phyloP scores from a whole-genome alignment of 2,888 invertebrate genomes.

The Chloroclysta siterata region DNA sequence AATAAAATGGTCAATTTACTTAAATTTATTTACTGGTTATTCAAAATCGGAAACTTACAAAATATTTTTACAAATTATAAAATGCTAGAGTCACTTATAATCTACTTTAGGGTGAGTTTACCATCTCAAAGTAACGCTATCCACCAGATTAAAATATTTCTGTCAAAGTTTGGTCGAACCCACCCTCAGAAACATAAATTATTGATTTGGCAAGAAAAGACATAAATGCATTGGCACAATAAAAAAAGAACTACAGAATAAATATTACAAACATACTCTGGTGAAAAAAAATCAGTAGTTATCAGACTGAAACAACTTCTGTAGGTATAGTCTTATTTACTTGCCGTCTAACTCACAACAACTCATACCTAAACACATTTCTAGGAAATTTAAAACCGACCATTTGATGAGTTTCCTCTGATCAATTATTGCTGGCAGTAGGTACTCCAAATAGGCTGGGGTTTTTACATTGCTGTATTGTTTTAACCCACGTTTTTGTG shows the following conservation, averaged over 20 bases:
- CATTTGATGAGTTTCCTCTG: conserved; percentile 1
- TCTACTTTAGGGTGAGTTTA: conserved; percentile 1
- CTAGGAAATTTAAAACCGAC: not conserved
- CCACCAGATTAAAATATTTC: no score
- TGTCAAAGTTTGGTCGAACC: no score
- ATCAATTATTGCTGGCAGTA: not conserved
- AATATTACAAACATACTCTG: conserved; percentile 14
- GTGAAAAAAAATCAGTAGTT: not conserved
- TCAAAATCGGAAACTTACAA: conserved; percentile 26
- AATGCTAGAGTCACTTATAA: conserved; percentile 36
- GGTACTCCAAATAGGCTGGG: not conserved
- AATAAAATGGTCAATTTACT: conserved; percentile 14
- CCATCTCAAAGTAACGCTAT: no score
- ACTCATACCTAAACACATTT: not conserved
- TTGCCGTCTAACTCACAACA: not conserved
- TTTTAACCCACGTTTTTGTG: not conserved
- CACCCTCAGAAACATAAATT: conserved; percentile 11
- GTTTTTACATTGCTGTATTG: conserved; percentile 1
- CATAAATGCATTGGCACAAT: conserved; percentile 45
- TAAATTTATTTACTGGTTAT: conserved; percentile 20
- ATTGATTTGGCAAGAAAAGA: conserved; percentile 23
- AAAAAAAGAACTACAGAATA: conserved; percentile 36
- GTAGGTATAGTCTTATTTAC: not conserved
- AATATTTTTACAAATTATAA: conserved; percentile 33
- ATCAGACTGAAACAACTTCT: not conserved